These are phyloP conservation scores for Tupaia chinensis DNA, from an alignment of 2,113 vertebrate species.

Conservation along the genomic window DNA sequence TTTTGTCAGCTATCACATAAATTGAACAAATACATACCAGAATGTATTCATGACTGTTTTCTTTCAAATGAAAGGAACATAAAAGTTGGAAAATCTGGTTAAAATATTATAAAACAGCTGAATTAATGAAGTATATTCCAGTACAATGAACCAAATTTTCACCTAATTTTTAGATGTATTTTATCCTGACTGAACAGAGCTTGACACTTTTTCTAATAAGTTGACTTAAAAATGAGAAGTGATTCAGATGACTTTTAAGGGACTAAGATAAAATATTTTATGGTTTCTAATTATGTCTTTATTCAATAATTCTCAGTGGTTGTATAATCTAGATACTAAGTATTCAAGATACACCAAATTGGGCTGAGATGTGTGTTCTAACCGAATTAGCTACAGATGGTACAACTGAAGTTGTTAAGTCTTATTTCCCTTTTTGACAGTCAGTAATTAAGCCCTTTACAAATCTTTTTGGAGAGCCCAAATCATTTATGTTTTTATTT, in stretches of 20 bases:
- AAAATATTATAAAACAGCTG: neutral
- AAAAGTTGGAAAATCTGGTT: slow-evolving; percentile 22
- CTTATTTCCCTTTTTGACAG: slow-evolving; percentile 71
- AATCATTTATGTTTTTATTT: slow-evolving; percentile 28
- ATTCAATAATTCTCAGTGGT: slow-evolving; percentile 76
- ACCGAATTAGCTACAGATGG: slow-evolving; percentile 82
- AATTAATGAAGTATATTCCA: slow-evolving; percentile 37
- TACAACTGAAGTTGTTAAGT: slow-evolving; percentile 59
- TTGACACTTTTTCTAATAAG: neutral
- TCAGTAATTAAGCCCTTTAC: slow-evolving; percentile 43
- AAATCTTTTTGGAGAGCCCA: slow-evolving; percentile 60
- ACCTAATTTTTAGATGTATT: slow-evolving; percentile 53
- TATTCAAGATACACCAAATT: slow-evolving; percentile 73
- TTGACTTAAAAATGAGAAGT: slow-evolving; percentile 55
- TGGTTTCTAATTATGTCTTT: slow-evolving; percentile 70
- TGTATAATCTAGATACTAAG: slow-evolving; percentile 74
- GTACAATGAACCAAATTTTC: slow-evolving; percentile 1
- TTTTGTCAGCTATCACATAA: slow-evolving; percentile 56
- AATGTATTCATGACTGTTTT: slow-evolving; percentile 56
- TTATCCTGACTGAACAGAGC: slow-evolving; percentile 54
- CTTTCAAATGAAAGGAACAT: slow-evolving; percentile 63
- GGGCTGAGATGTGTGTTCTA: slow-evolving; percentile 75
- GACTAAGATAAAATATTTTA: slow-evolving; percentile 41
- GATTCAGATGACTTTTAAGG: slow-evolving; percentile 51
- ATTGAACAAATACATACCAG: slow-evolving; percentile 29